Conservation (phyloP, 1,140 invertebrate species). For the Drosophila quadrilineata region DNA sequence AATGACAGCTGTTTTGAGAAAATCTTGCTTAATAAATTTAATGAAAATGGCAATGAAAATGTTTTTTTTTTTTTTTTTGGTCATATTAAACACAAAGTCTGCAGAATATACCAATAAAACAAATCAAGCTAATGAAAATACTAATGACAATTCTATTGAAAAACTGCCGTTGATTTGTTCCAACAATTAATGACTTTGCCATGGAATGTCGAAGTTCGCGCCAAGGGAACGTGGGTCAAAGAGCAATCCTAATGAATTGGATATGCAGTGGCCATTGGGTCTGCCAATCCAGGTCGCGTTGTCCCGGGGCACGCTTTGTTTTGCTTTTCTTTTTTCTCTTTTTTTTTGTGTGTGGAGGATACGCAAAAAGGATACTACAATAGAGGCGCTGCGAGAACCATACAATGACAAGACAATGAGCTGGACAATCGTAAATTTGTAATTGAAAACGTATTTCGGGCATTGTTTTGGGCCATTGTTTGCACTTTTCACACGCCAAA, state of each 20-base stretch:
- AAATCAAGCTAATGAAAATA: background rate
- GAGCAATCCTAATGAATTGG: constrained; percentile 48
- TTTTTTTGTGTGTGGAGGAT: no score
- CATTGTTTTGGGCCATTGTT: constrained; percentile 24
- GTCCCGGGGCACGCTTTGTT: constrained; percentile 43
- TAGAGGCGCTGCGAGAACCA: no score
- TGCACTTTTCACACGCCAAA: constrained; percentile 39
- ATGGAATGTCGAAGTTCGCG: constrained; percentile 28
- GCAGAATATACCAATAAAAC: no score
- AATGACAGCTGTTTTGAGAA: no score
- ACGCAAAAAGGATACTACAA: constrained; percentile 36
- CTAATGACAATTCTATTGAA: background rate
- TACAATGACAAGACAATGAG: constrained; percentile 26
- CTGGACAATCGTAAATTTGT: constrained; percentile 65
- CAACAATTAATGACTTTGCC: no score
- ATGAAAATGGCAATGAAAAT: background rate
- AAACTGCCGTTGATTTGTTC: no score
- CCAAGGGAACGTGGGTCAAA: background rate
- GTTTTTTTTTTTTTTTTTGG: no score
- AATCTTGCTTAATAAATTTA: no score
- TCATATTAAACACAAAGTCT: no score
- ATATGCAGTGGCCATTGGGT: constrained; percentile 45
- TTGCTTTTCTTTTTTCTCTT: no score
- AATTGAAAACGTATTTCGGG: constrained; percentile 67
- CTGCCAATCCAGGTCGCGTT: no score